Conservation (phyloP, 2,888 invertebrate genomes). For the Anoncus sp. region DNA sequence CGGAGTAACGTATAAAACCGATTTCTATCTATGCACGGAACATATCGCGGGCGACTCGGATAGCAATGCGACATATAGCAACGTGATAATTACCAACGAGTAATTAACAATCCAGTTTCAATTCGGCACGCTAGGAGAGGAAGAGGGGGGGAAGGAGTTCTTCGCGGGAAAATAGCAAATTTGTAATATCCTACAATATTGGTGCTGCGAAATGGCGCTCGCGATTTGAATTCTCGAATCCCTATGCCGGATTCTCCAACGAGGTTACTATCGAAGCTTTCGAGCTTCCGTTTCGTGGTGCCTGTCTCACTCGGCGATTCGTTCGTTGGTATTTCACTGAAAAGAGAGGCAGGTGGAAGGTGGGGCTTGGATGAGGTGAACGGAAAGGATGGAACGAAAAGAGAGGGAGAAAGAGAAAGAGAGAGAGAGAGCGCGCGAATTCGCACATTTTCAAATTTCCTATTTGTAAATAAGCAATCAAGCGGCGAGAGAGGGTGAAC, state of each 20-base stretch:
- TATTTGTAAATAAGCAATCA: conserved; percentile 84
- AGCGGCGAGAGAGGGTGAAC: conserved; percentile 64
- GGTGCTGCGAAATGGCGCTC: conserved; percentile 66
- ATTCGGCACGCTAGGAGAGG: conserved; percentile 71
- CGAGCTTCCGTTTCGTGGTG: conserved; percentile 51
- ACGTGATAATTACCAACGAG: conserved; percentile 79
- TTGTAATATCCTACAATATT: conserved; percentile 83
- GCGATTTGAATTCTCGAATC: conserved; percentile 70
- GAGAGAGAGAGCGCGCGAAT: conserved; percentile 69
- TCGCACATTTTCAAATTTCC: conserved; percentile 83
- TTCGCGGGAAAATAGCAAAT: conserved; percentile 83
- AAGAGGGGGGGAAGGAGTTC: not conserved
- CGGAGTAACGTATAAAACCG: conserved; percentile 71
- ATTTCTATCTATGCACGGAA: conserved; percentile 77
- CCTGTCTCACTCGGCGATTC: conserved; percentile 48
- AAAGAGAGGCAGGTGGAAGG: too few species aligned
- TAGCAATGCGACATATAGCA: conserved; percentile 63
- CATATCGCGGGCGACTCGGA: conserved; percentile 75
- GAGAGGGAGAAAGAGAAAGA: conserved; percentile 23
- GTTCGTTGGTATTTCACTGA: conserved; percentile 48
- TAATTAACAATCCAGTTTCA: conserved; percentile 83
- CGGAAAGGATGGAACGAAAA: conserved; percentile 22
- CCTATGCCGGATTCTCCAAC: conserved; percentile 62
- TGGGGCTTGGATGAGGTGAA: conserved; percentile 14
- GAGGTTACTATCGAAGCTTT: conserved; percentile 55